Conservation (phyloP, 2,797 vertebrate species). For the Chloroceryle amazona region DNA sequence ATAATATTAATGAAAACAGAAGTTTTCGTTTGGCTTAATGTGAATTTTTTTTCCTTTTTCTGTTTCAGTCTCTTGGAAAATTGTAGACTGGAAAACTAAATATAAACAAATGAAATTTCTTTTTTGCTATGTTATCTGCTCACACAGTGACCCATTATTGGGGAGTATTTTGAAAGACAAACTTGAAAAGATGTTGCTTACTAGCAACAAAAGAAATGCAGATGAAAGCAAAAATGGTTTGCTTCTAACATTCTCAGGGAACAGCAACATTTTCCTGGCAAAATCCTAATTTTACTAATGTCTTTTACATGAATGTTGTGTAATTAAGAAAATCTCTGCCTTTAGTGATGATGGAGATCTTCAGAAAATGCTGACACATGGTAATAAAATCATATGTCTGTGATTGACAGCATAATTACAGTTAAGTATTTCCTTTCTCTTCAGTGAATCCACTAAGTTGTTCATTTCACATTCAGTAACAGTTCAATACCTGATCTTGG, state of each 20-base stretch:
- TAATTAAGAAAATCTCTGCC: background rate
- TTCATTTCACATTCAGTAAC: background rate
- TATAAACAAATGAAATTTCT: background rate
- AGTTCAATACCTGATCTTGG: background rate
- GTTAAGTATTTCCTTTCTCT: background rate
- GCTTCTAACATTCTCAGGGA: background rate
- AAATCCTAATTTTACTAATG: background rate
- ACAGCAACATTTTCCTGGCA: background rate
- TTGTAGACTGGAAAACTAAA: background rate
- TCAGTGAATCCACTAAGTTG: background rate
- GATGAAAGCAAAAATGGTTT: background rate
- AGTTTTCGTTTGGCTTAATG: background rate
- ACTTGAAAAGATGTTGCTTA: background rate
- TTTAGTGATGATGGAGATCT: background rate
- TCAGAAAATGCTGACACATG: background rate
- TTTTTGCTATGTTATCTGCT: background rate
- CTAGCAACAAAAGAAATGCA: background rate
- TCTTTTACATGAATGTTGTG: background rate
- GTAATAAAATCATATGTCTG: background rate
- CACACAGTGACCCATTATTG: rapidly evolving
- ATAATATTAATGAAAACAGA: background rate
- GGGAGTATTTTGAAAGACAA: background rate
- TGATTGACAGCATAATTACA: background rate
- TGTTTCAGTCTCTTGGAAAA: background rate
- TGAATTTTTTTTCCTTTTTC: background rate